A percentile compares a stretch with the other conserved stretches of the same genome.
phyloP scores from a whole-genome alignment of 2,888 invertebrate genomes.

The Nineta flava region DNA sequence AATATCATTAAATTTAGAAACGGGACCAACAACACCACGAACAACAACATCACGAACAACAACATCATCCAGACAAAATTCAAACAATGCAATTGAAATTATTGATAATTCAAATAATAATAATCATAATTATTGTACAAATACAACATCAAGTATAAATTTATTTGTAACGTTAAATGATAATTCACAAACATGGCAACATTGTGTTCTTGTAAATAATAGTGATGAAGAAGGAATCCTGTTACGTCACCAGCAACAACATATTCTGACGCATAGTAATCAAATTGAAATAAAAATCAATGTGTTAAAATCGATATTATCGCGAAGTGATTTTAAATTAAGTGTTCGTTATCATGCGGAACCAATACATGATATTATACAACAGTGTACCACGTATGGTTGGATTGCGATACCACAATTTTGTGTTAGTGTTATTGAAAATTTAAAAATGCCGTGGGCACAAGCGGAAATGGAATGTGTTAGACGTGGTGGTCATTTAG shows the following conservation, averaged over 20 bases:
- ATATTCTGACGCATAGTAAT: constrained; percentile 41
- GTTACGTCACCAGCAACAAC: constrained; percentile 35
- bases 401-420: constrained; percentile 48
- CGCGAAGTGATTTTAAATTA: constrained; percentile 20
- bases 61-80: constrained; percentile 7
- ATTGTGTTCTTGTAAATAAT: constrained; percentile 29
- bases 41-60: constrained; percentile 9
- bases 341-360: constrained; percentile 48
- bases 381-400: constrained; percentile 46
- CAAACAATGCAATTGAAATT: neutral
- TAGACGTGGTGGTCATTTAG: constrained; percentile 47
- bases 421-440: constrained; percentile 45
- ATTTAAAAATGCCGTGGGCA: constrained; percentile 41
- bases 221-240: no score
- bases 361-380: constrained; percentile 41
- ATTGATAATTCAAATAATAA: neutral
- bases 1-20: constrained; percentile 42
- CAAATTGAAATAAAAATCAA: constrained; percentile 30
- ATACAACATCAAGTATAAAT: neutral
- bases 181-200: constrained; percentile 38
- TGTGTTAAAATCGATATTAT: constrained; percentile 11
- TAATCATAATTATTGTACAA: neutral
- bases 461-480: constrained; percentile 51
- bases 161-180: constrained; percentile 40
- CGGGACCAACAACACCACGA: constrained; percentile 24